Evolutionary conservation across 2,888 invertebrate species (phyloP).

Genomic region (Drosophila formosana): DNA sequence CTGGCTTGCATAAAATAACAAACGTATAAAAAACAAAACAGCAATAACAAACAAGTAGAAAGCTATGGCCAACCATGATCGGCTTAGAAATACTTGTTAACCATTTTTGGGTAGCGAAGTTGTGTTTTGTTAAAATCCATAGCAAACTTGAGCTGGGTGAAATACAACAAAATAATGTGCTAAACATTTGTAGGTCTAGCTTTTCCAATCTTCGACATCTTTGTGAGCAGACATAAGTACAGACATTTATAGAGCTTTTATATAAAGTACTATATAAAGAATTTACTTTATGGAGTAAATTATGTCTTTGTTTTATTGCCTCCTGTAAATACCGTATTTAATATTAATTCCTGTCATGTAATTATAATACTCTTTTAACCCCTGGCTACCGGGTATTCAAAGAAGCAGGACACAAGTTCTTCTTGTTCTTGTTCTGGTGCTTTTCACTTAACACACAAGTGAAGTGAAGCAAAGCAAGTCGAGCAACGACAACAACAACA

Average conservation of each 20-base stretch:
- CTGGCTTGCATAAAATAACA: slow-evolving; percentile 46
- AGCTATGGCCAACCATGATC: background rate
- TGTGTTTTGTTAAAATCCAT: background rate
- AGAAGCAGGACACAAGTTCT: slow-evolving; percentile 50
- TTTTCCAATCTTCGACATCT: too few relatives aligned
- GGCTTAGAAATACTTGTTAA: background rate
- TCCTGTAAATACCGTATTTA: too few relatives aligned
- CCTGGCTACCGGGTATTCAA: background rate
- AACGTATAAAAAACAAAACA: slow-evolving; percentile 24
- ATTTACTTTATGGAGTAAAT: too few relatives aligned
- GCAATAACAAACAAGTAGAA: slow-evolving; percentile 5
- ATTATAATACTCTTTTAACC: background rate
- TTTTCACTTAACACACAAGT: slow-evolving; percentile 72
- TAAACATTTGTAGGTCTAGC: too few relatives aligned
- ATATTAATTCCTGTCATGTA: too few relatives aligned
- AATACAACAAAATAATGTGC: too few relatives aligned
- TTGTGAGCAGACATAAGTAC: too few relatives aligned
- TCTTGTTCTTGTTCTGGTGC: slow-evolving; percentile 52
- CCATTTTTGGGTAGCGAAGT: background rate
- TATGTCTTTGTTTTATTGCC: too few relatives aligned
- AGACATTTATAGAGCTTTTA: too few relatives aligned
- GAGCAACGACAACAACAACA: slow-evolving; percentile 15
- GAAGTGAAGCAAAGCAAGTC: slow-evolving; percentile 52
- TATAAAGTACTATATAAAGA: too few relatives aligned
- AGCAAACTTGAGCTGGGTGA: too few relatives aligned